These are phyloP conservation scores for Pecten maximus DNA, from an alignment of 2,888 invertebrate genomes.

Conservation along the genomic window DNA sequence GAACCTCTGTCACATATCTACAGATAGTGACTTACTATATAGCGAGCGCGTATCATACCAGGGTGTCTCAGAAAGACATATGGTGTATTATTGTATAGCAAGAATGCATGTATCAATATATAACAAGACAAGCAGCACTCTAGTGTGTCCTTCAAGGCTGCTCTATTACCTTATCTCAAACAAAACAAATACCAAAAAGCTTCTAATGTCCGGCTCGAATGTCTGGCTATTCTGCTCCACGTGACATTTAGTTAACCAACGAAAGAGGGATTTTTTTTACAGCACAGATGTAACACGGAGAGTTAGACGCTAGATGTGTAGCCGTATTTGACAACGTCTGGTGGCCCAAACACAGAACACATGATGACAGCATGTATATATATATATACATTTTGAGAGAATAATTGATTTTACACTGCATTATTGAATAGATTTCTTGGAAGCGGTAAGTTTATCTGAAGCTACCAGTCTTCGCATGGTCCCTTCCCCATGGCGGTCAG, in stretches of 20 bases:
- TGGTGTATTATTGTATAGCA: too few species aligned
- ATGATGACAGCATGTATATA: background rate
- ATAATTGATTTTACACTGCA: slow-evolving; percentile 6
- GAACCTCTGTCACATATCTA: too few species aligned
- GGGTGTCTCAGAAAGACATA: too few species aligned
- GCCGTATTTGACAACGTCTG: background rate
- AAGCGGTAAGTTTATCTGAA: background rate
- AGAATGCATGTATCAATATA: too few species aligned
- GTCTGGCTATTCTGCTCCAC: background rate
- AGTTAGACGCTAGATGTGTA: background rate
- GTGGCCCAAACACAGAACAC: background rate
- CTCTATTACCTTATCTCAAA: background rate
- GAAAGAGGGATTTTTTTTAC: background rate
- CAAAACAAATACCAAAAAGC: background rate
- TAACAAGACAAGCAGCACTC: too few species aligned
- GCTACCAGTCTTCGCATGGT: background rate
- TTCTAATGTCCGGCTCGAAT: background rate
- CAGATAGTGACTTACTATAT: too few species aligned
- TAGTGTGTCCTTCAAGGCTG: too few species aligned
- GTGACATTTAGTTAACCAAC: background rate
- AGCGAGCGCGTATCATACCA: too few species aligned
- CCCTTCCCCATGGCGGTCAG: background rate
- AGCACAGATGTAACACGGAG: background rate
- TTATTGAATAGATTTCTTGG: background rate
- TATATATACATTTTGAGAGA: background rate